Evolutionary conservation across 2,113 vertebrate genomes (phyloP), one percentile per base, ranked within the genome.

Genomic region (Paratilapia polleni): DNA sequence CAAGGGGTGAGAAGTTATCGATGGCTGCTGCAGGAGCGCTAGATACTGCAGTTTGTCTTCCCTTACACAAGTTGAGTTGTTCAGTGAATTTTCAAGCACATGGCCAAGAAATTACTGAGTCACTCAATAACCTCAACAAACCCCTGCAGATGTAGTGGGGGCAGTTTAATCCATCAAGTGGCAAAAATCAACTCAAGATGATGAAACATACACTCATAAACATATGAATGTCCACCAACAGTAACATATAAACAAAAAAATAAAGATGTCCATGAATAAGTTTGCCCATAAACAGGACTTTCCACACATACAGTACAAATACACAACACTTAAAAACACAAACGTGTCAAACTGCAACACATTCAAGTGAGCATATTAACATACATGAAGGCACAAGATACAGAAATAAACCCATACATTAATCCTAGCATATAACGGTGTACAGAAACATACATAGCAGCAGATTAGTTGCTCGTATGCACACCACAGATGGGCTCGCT

Each of bases 401-500:
- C 49, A 26, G 43, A 61, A 66, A 58, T 17, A 34, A 8, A 43
- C 49, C 31, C 28, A 70, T 14, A 22, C 10, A 22, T 61, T 41
- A 28, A 36, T 52, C 24, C 36, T 38, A 2, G 57, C 17, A 77
- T 54, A 59, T 38, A 76, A 12, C 34, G 4, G 31, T 76, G 59
- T 11, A n/a, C 43, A 70, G 43, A 82, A 22, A 80, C 52, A 24
- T 68, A 58, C 41, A 34, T 5, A 20, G 36, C 47, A 54, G 66
- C 78, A 74, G 41, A 22, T 77, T 81, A 81, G 56, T 47, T 0
- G 52, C 74, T 81, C 82, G 73, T 64, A 52, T 78, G 84, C 77
- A 77, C 81, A 57, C 5, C 63, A 77, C 82, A 88, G 80, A 87
- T 88, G 77, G 83, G 85, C 74, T 84, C 78, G 87, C 81, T 57